Evolutionary conservation across 2,888 invertebrate genomes (phyloP).

Genomic region (Nectonema munidae): DNA sequence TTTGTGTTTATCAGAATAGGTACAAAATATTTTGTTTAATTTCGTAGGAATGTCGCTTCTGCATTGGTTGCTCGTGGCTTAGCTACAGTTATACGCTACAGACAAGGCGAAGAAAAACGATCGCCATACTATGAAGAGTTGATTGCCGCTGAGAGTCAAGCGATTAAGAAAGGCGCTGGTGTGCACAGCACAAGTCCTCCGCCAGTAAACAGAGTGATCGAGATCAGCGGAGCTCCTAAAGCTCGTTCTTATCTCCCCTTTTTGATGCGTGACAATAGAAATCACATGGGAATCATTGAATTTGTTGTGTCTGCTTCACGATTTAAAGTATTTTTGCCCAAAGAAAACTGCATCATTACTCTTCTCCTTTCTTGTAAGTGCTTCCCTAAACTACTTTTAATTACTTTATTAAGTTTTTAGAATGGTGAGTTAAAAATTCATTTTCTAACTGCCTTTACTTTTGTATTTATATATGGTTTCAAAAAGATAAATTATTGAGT

Average conservation of each 20-base stretch:
- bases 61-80: constrained; percentile 60
- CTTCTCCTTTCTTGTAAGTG: constrained; percentile 44
- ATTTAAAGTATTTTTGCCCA: constrained; percentile 58
- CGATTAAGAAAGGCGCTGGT: constrained; percentile 47
- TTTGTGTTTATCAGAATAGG: neutral
- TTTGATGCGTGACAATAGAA: constrained; percentile 52
- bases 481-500: too few species aligned
- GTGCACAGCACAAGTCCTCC: constrained; percentile 33
- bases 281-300: constrained; percentile 55
- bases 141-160: constrained; percentile 62
- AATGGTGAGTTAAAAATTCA: neutral
- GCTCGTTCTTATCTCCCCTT: constrained; percentile 69
- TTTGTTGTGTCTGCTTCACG: constrained; percentile 85
- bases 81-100: constrained; percentile 58
- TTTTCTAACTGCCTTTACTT: too few species aligned
- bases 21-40: constrained; percentile 10
- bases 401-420: neutral
- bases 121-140: constrained; percentile 68
- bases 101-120: constrained; percentile 35
- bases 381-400: constrained; percentile 17
- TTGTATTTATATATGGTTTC: too few species aligned
- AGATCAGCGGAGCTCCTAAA: constrained; percentile 29
- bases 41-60: constrained; percentile 53
- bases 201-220: neutral
- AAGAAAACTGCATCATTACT: constrained; percentile 68